Conservation (phyloP, 2,113 vertebrate species). For the Pyxicephalus adspersus region DNA sequence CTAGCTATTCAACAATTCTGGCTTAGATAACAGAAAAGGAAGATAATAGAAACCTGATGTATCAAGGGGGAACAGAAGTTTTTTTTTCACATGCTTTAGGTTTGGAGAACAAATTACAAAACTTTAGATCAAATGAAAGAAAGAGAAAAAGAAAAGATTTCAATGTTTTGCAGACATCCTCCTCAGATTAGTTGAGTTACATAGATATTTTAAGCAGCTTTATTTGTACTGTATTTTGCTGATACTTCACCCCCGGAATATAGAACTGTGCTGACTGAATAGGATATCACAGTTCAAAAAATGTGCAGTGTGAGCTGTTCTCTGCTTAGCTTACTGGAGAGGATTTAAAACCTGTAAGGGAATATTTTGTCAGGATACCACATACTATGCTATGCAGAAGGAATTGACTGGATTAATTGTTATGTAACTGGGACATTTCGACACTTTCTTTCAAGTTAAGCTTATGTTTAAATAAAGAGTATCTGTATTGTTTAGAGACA, state of each 20-base stretch:
- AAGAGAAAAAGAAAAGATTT: background rate
- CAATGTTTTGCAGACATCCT: conserved; percentile 1
- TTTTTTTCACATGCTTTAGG: background rate
- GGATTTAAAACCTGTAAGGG: background rate
- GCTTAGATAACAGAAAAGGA: background rate
- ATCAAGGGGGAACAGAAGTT: background rate
- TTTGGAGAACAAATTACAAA: background rate
- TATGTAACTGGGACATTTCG: conserved; percentile 5
- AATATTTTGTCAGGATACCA: conserved; percentile 8
- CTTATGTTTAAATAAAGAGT: background rate
- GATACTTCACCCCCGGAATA: background rate
- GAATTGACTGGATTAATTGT: background rate
- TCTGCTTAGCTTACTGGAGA: conserved; percentile 5
- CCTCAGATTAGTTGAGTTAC: background rate
- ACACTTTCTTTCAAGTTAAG: background rate
- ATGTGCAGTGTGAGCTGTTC: conserved; percentile 9
- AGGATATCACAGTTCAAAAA: background rate
- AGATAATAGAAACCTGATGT: background rate
- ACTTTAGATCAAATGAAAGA: too few species aligned
- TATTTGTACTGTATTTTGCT: conserved; percentile 5
- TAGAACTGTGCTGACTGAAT: conserved; percentile 2
- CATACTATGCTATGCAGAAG: background rate
- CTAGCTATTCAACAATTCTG: background rate
- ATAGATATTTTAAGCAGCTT: conserved; percentile 8
- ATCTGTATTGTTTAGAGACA: background rate